Evolutionary conservation across 2,113 vertebrate species (phyloP).

Genomic region (Barnardius zonarius): DNA sequence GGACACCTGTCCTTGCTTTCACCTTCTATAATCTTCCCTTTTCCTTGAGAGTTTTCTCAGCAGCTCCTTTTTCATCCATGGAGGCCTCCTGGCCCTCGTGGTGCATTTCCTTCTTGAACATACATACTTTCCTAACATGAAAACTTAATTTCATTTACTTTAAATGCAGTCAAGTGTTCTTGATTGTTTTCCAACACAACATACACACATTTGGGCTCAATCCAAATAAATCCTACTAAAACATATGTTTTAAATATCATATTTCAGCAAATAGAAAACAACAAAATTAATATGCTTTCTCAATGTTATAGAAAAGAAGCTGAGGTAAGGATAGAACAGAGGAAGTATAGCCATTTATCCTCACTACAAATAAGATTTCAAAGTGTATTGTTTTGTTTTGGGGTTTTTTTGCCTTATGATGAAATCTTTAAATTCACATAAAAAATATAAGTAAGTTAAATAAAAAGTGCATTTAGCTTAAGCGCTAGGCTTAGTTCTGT

Average conservation of each 20-base stretch:
- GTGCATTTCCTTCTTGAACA: not conserved
- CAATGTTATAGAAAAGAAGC: not conserved
- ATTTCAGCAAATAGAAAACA: not conserved
- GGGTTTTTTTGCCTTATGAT: not conserved
- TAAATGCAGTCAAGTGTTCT: not conserved
- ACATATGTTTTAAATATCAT: not conserved
- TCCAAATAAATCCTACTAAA: not conserved
- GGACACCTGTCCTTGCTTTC: not conserved
- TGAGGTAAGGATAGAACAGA: not conserved
- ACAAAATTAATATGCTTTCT: not conserved
- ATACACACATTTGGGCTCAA: not conserved
- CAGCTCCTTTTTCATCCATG: not conserved
- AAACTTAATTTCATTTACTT: not conserved
- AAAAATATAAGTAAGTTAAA: not conserved
- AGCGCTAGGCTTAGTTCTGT: not conserved
- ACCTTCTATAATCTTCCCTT: not conserved
- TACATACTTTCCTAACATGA: not conserved
- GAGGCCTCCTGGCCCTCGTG: not conserved
- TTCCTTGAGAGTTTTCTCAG: not conserved
- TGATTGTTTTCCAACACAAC: not conserved
- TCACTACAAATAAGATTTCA: not conserved
- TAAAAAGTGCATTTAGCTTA: not conserved
- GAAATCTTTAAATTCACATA: not conserved
- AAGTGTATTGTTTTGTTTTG: not conserved
- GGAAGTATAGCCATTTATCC: accelerated